Evolutionary conservation across 2,113 vertebrate genomes (phyloP), one percentile per base, ranked within the genome.

Genomic region (Antigone vipio): DNA sequence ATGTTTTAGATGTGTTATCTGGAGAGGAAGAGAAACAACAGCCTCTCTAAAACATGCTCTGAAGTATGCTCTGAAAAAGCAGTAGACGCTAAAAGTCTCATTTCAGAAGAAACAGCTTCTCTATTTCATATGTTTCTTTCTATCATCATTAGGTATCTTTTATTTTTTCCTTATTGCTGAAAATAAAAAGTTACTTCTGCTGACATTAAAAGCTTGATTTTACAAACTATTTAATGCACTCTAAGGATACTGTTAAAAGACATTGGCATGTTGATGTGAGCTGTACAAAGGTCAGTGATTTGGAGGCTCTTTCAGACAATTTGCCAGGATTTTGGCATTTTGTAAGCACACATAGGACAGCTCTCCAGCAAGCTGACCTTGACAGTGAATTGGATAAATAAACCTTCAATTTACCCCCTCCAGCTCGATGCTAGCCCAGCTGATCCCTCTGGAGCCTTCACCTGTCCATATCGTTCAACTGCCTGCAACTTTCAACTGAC

Each of bases 361-460:
- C 99, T 99, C 98, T 98, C 98, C 98, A 99, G 99, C 99, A 99
- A 98, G 99, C 98, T 98, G 99, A 99, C 99, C 99, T 99, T 99
- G 99, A 99, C 99, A 99, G 99, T 98, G 98, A 99, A 99, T 98
- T 99, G 99, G 99, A 99, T 99, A 99, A 99, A 99, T 99, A 99
- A 99, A 99, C 99, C 99, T 99, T 99, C 99, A 99, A 99, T 99
- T 99, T 99, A 99, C 99, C 98, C 98, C 99, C 98, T 98, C 98
- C 98, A 97, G 98, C 98, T 98, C 97, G 67, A 96, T 95, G 97
- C 92, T 96, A 98, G 98, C 98, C 97, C 86, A 97, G 98, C 96
- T 74, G 95, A 98, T 99, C 99, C 99, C 99, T 98, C 97, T 94
- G 99, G 99, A 99, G 98, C 98, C 98, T 99, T 99, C 99, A 99